Base-by-base conservation (phyloP, 2,888 invertebrate genomes). In the Campoplex capitator region DNA sequence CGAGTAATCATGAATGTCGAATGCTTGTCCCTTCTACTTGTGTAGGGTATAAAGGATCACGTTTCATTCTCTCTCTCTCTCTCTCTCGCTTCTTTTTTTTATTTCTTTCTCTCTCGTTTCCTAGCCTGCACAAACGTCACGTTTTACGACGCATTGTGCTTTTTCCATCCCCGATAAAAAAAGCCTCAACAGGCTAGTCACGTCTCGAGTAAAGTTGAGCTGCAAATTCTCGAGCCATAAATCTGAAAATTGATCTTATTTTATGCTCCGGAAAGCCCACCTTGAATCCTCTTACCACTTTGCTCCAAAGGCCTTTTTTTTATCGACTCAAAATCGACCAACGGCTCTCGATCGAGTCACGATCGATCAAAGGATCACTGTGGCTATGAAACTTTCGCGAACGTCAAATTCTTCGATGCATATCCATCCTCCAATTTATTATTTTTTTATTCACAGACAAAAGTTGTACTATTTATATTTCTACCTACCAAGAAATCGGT, bases 271-370 rank as follows among this genome's bases (percentile, higher is more conserved):
- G 73, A 23, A 4, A 68, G 65, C 77, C 81, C 73, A 84, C 86
- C 86, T 84, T 68, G 81, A 85, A 82, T 76, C 83, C 67, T 79
- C 71, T 81, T 83, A 84, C 28, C 82, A 48, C 85, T 84, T 68
- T 83, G 48, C 42, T 81, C 79, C 79, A 87, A 80, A 85, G 6
- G 88, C 88, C 88, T 23, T 88, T 78, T 89, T 84, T 88, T 71
- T 78, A 77, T 73, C 28, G 23, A 48, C 88, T 84, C 88, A 86
- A 88, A 91, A 89, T 89, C 79, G 77, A 83, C 77, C 84, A 74
- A 83, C 56, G 73, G 9, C 48, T 68, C 65, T 58, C 74, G 54
- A 58, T 77, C 48, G 65, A 23, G 51, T 38, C 13, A 28, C 54
- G 42, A 45, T 32, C 79, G 18, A 58, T 45, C 13, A 67, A 45